phyloP scores from a whole-genome alignment of 2,888 invertebrate genomes.

The Notodonta dromedarius region DNA sequence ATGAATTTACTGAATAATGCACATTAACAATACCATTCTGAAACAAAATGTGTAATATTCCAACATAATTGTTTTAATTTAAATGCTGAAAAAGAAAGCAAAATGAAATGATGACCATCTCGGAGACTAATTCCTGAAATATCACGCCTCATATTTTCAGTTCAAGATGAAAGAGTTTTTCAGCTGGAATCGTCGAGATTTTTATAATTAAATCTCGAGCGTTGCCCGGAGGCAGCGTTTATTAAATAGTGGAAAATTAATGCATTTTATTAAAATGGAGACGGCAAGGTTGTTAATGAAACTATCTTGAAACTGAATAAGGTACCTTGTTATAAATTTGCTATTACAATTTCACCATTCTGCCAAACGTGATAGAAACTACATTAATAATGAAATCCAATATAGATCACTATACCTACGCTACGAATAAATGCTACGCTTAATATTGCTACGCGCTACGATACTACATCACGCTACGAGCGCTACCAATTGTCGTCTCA shows the following conservation, averaged over 20 bases:
- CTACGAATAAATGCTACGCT: not conserved
- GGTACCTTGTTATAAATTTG: too few relatives aligned
- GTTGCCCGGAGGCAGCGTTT: slow-evolving; percentile 1
- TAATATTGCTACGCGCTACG: slow-evolving; percentile 2
- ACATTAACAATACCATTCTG: not conserved
- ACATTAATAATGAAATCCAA: too few relatives aligned
- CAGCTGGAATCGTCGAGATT: slow-evolving; percentile 5
- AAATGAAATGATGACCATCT: not conserved
- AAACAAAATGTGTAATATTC: not conserved
- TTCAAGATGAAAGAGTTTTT: slow-evolving; percentile 5
- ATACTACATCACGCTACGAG: not conserved
- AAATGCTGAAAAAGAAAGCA: not conserved
- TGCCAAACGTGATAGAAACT: too few relatives aligned
- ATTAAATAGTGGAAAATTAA: slow-evolving; percentile 8
- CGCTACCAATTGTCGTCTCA: not conserved
- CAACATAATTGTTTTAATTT: not conserved
- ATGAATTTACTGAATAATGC: too few relatives aligned
- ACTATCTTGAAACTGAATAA: too few relatives aligned
- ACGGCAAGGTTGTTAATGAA: not conserved
- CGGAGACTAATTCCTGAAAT: slow-evolving; percentile 4
- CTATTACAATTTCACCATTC: too few relatives aligned
- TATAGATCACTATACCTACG: not conserved
- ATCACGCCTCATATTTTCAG: slow-evolving; percentile 7
- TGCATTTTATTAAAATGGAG: not conserved
- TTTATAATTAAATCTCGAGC: slow-evolving; percentile 5